Percentiles rank a stretch among this genome's conserved stretches.
These are phyloP conservation scores for Hedya salicella DNA, from an alignment of 2,888 invertebrate species.

Conservation along the genomic window DNA sequence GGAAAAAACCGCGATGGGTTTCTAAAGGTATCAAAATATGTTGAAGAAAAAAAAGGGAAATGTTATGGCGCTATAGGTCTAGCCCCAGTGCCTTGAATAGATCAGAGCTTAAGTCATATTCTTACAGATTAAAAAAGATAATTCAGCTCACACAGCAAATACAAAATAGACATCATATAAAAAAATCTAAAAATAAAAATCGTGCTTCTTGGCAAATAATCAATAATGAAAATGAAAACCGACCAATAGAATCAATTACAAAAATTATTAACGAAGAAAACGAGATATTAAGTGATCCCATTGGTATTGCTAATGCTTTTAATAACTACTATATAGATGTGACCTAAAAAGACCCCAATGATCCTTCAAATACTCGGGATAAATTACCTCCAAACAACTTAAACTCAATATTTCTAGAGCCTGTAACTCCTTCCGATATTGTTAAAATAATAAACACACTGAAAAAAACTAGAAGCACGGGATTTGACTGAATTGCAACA, in stretches of 20 bases:
- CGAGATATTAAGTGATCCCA: not conserved
- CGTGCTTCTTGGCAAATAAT: conserved; percentile 25
- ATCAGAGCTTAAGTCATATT: not conserved
- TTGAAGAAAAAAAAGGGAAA: conserved; percentile 1
- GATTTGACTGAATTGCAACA: too few species aligned
- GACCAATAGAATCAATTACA: not conserved
- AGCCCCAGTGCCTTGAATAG: too few species aligned
- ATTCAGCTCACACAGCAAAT: conserved; percentile 9
- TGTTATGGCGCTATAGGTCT: conserved; percentile 7
- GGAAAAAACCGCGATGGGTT: too few species aligned
- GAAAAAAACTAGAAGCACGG: too few species aligned
- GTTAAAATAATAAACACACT: too few species aligned
- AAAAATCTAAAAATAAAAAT: conserved; percentile 1
- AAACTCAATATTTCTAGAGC: too few species aligned
- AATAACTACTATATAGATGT: too few species aligned
- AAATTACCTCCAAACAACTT: too few species aligned
- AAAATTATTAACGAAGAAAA: not conserved
- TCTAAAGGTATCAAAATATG: not conserved
- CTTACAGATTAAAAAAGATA: too few species aligned
- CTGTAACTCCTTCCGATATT: too few species aligned
- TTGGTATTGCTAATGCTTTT: not conserved
- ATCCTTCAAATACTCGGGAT: too few species aligned
- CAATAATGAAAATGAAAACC: conserved; percentile 5
- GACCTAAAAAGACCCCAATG: too few species aligned
- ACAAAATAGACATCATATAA: conserved; percentile 7